These are phyloP conservation scores for Sebastes hubbsi DNA, from an alignment of 2,797 vertebrate genomes.

Conservation along the genomic window DNA sequence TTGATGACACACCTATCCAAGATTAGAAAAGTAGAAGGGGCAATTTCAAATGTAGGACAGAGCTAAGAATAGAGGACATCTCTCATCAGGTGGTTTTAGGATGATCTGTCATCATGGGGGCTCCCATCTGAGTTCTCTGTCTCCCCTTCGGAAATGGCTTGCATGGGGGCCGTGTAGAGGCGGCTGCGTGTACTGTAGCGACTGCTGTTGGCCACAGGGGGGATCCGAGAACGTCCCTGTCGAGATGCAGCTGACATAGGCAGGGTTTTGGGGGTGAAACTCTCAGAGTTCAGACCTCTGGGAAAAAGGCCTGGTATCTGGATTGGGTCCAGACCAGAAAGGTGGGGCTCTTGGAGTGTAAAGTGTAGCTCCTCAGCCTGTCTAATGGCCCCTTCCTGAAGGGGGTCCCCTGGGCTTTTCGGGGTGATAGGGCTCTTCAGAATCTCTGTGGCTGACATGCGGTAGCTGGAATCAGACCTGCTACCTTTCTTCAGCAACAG, in stretches of 20 bases:
- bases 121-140: slow-evolving; percentile 98
- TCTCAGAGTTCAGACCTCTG: slow-evolving; percentile 87
- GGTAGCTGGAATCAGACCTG: slow-evolving; percentile 95
- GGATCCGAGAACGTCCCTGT: slow-evolving; percentile 93
- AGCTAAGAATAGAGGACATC: slow-evolving; percentile 42
- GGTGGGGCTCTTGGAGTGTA: slow-evolving; percentile 63
- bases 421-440: slow-evolving; percentile 96
- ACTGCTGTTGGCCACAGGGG: slow-evolving; percentile 96
- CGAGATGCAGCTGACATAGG: slow-evolving; percentile 90
- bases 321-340: slow-evolving; percentile 69
- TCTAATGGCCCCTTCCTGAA: slow-evolving; percentile 79
- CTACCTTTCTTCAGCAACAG: slow-evolving; percentile 96
- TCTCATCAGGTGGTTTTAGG: slow-evolving; percentile 81
- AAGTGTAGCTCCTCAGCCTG: slow-evolving; percentile 71
- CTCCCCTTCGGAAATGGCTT: slow-evolving; percentile 98
- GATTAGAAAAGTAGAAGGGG: slow-evolving; percentile 56
- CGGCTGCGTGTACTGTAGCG: slow-evolving; percentile 96
- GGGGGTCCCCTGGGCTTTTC: slow-evolving; percentile 89
- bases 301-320: slow-evolving; percentile 84
- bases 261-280: slow-evolving; percentile 91
- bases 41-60: slow-evolving; percentile 46
- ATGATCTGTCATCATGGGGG: slow-evolving; percentile 96
- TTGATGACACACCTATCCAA: slow-evolving; percentile 32
- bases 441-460: slow-evolving; percentile 98
- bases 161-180: slow-evolving; percentile 97